Evolutionary conservation across 2,888 invertebrate genomes (phyloP).

Genomic region (Abscondita cerata): DNA sequence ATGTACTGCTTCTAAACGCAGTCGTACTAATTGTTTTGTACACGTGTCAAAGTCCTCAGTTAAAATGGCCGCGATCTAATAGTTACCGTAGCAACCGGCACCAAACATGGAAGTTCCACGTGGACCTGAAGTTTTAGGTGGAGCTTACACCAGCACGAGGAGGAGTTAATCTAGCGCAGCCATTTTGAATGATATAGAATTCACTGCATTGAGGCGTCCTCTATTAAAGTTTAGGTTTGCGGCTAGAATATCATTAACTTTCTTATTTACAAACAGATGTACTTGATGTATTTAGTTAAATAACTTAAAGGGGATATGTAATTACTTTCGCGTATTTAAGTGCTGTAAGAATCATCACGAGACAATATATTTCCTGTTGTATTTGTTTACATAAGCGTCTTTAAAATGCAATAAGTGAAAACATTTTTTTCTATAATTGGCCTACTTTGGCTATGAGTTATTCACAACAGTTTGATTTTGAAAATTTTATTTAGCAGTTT

Average conservation of each 20-base stretch:
- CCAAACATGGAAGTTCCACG: slow-evolving; percentile 47
- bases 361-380: too few species aligned
- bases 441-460: too few species aligned
- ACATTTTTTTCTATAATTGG: too few species aligned
- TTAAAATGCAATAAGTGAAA: too few species aligned
- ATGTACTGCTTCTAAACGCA: not conserved
- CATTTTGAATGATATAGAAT: slow-evolving; percentile 39
- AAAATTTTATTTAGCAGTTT: too few species aligned
- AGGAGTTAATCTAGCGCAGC: slow-evolving; percentile 38
- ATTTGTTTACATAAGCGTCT: too few species aligned
- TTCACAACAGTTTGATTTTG: too few species aligned
- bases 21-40: slow-evolving; percentile 8
- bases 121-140: slow-evolving; percentile 41
- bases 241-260: slow-evolving; percentile 26
- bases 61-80: slow-evolving; percentile 46
- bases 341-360: too few species aligned
- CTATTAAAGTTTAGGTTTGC: slow-evolving; percentile 36
- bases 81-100: slow-evolving; percentile 51
- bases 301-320: slow-evolving; percentile 3
- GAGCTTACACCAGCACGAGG: slow-evolving; percentile 40
- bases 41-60: slow-evolving; percentile 31
- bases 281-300: not conserved
- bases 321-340: not conserved
- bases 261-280: slow-evolving; percentile 16
- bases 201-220: slow-evolving; percentile 38